Evolutionary conservation across 2,888 invertebrate genomes (phyloP), one percentile per base, ranked within the genome.

Genomic region (Zootermopsis nevadensis): DNA sequence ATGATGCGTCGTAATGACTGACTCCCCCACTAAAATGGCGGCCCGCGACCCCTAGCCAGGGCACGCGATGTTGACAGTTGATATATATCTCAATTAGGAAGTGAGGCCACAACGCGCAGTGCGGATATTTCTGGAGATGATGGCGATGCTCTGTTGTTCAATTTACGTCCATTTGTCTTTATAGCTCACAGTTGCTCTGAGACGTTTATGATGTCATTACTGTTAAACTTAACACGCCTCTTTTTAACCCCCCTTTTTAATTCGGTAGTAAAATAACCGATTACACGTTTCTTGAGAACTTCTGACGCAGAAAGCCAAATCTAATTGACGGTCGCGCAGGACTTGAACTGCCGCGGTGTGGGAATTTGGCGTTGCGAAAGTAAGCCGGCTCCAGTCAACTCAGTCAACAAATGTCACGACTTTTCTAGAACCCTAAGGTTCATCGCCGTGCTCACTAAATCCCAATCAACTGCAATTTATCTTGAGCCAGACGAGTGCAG

Each of bases 91-190:
- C 60, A 60, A 60, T 60, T 60, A 48, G 8, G 48, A 48, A 48
- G 8, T 12, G 12, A 8, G 2, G 27, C 4, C 55, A 55, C 6
- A 55, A 24, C 60, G 27, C 27, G 1, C 60, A 24, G 6, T 60
- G 60, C n/a, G 27, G n/a, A 60, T 60, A 60, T 60, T 60, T 60
- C 60, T 60, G 60, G 60, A 60, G 60, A 60, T 60, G 60, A 60
- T 48, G 48, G 7, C 19, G 19, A 19, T 60, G 2, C 27, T 60
- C 10, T 60, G n/a, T 60, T 60, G 27, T 60, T 60, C n/a, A 60
- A 27, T 27, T 60, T 60, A 27, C 27, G 7, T n/a, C 4, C 60
- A 60, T 60, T 60, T 60, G n/a, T 60, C 60, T 60, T 60, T 27
- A 1, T 60, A 27, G 55, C 55, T 55, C 22, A 22, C 22, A 55